Evolutionary conservation across 2,113 vertebrate species (phyloP), one percentile per base, ranked within the genome.

Genomic region (Symphodus melops): DNA sequence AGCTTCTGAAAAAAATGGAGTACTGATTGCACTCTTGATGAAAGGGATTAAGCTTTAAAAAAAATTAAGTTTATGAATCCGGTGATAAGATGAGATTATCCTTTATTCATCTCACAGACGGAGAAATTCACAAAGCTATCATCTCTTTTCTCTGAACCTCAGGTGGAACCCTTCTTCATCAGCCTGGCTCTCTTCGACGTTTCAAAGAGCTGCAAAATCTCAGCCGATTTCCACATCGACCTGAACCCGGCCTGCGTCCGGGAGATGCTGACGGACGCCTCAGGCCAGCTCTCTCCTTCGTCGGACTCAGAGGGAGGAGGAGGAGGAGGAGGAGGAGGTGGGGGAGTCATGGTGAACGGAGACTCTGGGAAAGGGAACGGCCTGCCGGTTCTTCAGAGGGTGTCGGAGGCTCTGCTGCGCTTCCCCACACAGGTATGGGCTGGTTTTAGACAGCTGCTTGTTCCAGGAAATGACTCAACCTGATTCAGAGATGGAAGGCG

Each of bases 91-190:
- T 11, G 10, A 25, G n/a, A n/a, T n/a, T n/a, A n/a, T n/a, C n/a
- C n/a, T n/a, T n/a, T n/a, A n/a, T n/a, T n/a, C n/a, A n/a, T n/a
- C n/a, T n/a, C n/a, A n/a, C n/a, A n/a, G n/a, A n/a, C n/a, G n/a
- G n/a, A n/a, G n/a, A n/a, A n/a, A n/a, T n/a, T n/a, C n/a, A n/a
- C n/a, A n/a, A n/a, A 33, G 28, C 28, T 33, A 33, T 33, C 28
- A 33, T 33, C 28, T 33, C 28, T 33, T 5, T 33, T 51, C 71
- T 88, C 33, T 69, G 8, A 49, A 82, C 86, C 76, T n/a, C 86
- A 99, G 98, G 95, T 99, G 68, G 98, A 99, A 66, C 98, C 98
- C 0, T 99, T 99, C 91, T 99, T 99, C 90, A 93, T 99, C 77
- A 97, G 91, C 88, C 94, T 99, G 19, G 96, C 97, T 0, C 93